Evolutionary conservation across 1,140 invertebrate species (phyloP), one percentile per base, ranked within the genome.

Genomic region (Coelopa frigida): DNA sequence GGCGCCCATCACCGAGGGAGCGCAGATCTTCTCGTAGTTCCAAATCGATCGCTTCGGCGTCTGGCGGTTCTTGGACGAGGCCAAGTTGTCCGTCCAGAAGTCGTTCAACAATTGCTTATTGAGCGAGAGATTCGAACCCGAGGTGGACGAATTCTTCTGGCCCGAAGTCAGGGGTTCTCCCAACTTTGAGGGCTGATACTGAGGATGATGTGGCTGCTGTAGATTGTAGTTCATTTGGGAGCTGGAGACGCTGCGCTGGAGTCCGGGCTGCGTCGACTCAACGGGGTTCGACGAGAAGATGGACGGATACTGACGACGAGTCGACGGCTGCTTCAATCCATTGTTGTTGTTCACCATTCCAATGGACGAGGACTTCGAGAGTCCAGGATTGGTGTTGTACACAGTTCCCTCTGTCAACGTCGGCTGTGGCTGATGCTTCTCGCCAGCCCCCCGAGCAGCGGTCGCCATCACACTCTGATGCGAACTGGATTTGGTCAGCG

Each of bases 1-100:
- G 23, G 63, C 60, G 0, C 62, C 62, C 0, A 55, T 55, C 8
- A 43, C 26, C 54, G 61, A 3, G 10, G 65, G 50, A 17, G 11
- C 61, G 21, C 60, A 66, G 4, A 70, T 69, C 50, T 69, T 70
- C 39, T 68, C 61, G 41, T 69, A 70, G 53, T 70, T 69, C 67
- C 67, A 70, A 8, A 67, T 55, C 4, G 61, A 57, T 3, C 63
- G 57, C 36, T 67, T 67, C 0, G 63, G 63, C 0, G 63, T 68
- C 44, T 67, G 62, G 0, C 56, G 58, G 39, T 66, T 67, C 17
- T 61, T 56, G 1, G 60, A 61, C 17, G 57, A 56, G n/a, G 41
- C 55, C 0, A 69, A 42, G 53, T 70, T 69, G 20, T 70, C 66
- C 23, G 54, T 55, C 67, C 67, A 70, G 48, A 69, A 70, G 11